These are phyloP conservation scores for Patiria miniata DNA, from an alignment of 35 echinoderm and acorn worm genomes.

Conservation along the genomic window DNA sequence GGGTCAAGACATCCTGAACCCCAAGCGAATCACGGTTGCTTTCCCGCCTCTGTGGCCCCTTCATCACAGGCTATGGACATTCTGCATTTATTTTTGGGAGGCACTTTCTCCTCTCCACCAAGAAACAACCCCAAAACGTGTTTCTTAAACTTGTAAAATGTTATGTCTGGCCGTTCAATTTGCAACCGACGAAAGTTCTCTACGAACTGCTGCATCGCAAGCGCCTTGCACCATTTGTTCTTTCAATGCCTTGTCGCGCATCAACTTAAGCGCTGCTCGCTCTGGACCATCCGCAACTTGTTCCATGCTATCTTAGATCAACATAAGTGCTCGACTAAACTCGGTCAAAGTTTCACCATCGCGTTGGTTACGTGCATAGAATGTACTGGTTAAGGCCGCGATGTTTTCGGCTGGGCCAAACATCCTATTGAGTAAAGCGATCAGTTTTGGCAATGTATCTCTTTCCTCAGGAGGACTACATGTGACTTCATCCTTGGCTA, in stretches of 20 bases:
- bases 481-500: background rate
- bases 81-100: background rate
- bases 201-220: background rate
- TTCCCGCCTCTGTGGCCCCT: background rate
- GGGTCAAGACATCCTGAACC: background rate
- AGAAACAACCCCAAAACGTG: constrained; percentile 23
- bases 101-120: background rate
- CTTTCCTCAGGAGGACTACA: background rate
- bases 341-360: background rate
- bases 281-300: background rate
- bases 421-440: background rate
- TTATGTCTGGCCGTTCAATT: background rate
- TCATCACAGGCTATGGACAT: background rate
- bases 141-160: background rate
- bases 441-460: background rate
- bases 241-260: constrained; percentile 21
- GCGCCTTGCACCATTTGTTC: constrained; percentile 19
- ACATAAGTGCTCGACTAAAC: background rate
- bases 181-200: constrained; percentile 17
- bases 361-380: background rate
- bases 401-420: background rate
- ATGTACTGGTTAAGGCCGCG: background rate
- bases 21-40: background rate
- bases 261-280: background rate
- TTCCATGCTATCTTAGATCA: background rate